A percentile compares a stretch with the other conserved stretches of the same genome.
Conservation (phyloP, 2,113 vertebrate species). For the Hyperopisus bebe region DNA sequence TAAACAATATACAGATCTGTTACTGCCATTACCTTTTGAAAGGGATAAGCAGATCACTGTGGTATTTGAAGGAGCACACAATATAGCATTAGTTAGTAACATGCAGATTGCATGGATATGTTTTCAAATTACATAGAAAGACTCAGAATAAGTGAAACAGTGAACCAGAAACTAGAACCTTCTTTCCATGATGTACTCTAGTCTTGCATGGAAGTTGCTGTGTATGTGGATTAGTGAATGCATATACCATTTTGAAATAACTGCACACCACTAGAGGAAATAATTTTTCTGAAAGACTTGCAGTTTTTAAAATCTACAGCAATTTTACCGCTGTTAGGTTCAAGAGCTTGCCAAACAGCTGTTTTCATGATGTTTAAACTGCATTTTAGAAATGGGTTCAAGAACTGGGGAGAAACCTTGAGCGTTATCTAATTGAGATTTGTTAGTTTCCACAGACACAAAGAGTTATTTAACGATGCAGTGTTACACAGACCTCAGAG, state of each 20-base stretch:
- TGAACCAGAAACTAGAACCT: neutral
- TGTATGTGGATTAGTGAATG: neutral
- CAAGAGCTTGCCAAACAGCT: neutral
- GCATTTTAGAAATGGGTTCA: conserved; percentile 17
- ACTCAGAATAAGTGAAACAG: neutral
- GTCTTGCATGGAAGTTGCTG: neutral
- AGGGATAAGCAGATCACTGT: neutral
- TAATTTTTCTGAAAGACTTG: conserved; percentile 12
- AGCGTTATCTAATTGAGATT: conserved; percentile 43
- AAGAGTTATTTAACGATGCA: conserved; percentile 51
- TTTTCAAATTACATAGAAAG: neutral
- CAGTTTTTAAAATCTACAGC: neutral
- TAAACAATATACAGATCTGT: neutral
- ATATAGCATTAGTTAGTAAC: neutral
- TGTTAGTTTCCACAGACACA: conserved; percentile 86
- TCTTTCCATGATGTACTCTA: neutral
- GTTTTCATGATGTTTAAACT: neutral
- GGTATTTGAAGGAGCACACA: neutral
- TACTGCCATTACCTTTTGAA: neutral
- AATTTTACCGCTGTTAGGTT: neutral
- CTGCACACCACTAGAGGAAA: neutral
- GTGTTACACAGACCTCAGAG: conserved; percentile 28
- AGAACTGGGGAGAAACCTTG: conserved; percentile 23
- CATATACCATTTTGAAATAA: neutral
- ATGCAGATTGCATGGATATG: neutral